These are phyloP conservation scores for Adineta ricciae DNA, from an alignment of 2,888 invertebrate genomes.

Conservation along the genomic window DNA sequence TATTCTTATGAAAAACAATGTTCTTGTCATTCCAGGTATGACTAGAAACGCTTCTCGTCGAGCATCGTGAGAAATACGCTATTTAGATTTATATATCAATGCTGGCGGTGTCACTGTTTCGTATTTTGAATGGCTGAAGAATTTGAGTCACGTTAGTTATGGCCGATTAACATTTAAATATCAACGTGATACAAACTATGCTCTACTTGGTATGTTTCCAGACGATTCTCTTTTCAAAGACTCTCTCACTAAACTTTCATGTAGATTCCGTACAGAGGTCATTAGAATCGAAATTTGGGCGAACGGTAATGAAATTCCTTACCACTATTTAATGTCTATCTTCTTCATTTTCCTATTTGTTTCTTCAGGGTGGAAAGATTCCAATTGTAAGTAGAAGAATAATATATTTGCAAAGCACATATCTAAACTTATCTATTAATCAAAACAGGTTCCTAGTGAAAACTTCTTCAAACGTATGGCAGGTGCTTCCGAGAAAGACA, in stretches of 20 bases:
- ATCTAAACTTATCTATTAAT: background rate
- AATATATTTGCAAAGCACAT: background rate
- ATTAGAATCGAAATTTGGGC: slow-evolving; percentile 79
- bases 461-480: slow-evolving; percentile 69
- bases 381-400: background rate
- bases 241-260: slow-evolving; percentile 36
- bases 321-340: slow-evolving; percentile 59
- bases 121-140: slow-evolving; percentile 96
- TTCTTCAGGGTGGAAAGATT: background rate
- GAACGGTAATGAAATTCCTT: slow-evolving; percentile 78
- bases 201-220: slow-evolving; percentile 65
- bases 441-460: slow-evolving; percentile 58
- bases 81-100: slow-evolving; percentile 60
- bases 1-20: slow-evolving; percentile 72
- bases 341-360: too few relatives aligned
- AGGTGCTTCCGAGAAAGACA: slow-evolving; percentile 93
- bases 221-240: too few relatives aligned
- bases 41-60: background rate
- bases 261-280: slow-evolving; percentile 92
- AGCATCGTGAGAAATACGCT: slow-evolving; percentile 72
- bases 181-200: slow-evolving; percentile 79
- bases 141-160: slow-evolving; percentile 91
- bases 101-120: slow-evolving; percentile 92
- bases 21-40: slow-evolving; percentile 68
- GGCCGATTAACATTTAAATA: slow-evolving; percentile 84